These are phyloP conservation scores for Callithrix jacchus DNA, from an alignment of 2,113 vertebrate species.

Conservation along the genomic window DNA sequence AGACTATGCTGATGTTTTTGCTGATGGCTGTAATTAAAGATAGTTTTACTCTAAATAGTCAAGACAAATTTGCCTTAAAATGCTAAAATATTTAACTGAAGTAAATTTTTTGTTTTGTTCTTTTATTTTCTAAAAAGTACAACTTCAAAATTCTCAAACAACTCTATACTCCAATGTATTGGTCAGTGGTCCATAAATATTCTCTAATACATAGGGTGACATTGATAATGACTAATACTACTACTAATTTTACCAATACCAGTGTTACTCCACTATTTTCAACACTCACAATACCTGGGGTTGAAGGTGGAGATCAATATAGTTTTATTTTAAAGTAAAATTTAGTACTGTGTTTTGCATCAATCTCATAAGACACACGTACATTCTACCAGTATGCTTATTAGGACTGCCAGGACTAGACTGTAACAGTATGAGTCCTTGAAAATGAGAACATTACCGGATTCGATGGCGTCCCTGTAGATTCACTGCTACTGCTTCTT, in stretches of 20 bases:
- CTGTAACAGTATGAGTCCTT: background rate
- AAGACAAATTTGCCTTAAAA: constrained; percentile 10
- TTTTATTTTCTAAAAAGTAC: background rate
- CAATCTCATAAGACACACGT: background rate
- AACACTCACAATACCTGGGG: background rate
- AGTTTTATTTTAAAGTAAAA: background rate
- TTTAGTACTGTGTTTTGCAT: background rate
- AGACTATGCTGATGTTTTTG: background rate
- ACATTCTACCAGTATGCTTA: background rate
- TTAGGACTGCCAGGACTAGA: background rate
- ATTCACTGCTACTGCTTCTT: constrained; percentile 89
- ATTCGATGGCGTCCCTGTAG: constrained; percentile 88
- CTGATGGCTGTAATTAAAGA: background rate
- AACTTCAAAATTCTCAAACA: constrained; percentile 1
- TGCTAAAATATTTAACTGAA: background rate
- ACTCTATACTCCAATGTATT: background rate
- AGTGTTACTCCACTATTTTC: background rate
- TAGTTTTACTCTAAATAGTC: background rate
- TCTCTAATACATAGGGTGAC: background rate
- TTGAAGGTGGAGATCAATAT: background rate
- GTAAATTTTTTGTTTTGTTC: background rate
- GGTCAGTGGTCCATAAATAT: background rate
- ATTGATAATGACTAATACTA: background rate
- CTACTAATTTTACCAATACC: background rate
- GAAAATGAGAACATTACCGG: constrained; percentile 79